Evolutionary conservation across 1,140 invertebrate genomes (phyloP).

Genomic region (Ips typographus): DNA sequence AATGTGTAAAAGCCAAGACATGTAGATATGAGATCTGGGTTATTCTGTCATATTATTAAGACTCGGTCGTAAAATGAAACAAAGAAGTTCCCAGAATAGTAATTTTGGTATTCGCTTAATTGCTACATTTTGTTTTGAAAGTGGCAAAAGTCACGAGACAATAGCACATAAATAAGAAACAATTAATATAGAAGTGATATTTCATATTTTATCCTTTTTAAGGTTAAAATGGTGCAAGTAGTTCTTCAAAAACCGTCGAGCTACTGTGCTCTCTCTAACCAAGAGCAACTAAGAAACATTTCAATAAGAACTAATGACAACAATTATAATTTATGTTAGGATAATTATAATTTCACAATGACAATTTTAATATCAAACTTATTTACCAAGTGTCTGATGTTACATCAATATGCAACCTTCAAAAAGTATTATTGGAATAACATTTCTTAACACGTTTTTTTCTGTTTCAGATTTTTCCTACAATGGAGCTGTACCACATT

Average conservation of each 20-base stretch:
- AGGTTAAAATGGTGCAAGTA: no score
- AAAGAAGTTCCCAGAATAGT: conserved; percentile 30
- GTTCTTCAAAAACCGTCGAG: no score
- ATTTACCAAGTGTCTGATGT: no score
- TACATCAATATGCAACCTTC: conserved; percentile 4
- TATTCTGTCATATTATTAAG: conserved; percentile 29
- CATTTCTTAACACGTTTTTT: conserved; percentile 27
- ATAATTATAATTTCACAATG: no score
- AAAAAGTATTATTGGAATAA: conserved; percentile 2
- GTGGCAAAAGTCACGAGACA: conserved; percentile 30
- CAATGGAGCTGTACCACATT: conserved; percentile 40
- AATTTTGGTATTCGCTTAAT: conserved; percentile 24
- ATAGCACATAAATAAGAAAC: conserved; percentile 27
- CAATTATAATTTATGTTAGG: no score
- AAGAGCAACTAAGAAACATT: no score
- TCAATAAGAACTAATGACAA: no score
- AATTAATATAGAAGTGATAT: conserved; percentile 25
- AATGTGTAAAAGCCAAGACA: neutral
- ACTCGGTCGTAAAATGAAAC: conserved; percentile 20
- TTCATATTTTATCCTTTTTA: conserved; percentile 8
- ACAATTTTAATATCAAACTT: no score
- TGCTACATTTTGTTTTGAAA: conserved; percentile 31
- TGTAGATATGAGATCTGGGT: conserved; percentile 25
- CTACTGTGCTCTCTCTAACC: no score
- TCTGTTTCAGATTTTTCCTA: conserved; percentile 38